Evolutionary conservation across 1,140 invertebrate genomes (phyloP).

Genomic region (Dolichoris vasculosae): DNA sequence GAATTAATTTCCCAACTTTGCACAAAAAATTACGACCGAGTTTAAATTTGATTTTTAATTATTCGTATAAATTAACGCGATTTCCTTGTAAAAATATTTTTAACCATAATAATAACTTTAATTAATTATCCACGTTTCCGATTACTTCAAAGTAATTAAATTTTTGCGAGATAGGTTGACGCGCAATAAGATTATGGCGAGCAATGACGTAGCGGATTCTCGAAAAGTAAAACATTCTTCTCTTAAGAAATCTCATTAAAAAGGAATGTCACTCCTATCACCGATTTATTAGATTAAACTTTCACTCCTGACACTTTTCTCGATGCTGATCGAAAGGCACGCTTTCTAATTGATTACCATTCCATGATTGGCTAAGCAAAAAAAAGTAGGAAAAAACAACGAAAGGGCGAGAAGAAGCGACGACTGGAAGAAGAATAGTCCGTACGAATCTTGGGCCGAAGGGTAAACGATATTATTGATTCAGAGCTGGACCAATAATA

Average conservation of each 20-base stretch:
- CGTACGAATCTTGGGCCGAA: neutral
- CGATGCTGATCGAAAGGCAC: slow-evolving; percentile 10
- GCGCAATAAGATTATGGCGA: slow-evolving; percentile 32
- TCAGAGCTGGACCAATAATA: slow-evolving; percentile 58
- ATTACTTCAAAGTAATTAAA: slow-evolving; percentile 36
- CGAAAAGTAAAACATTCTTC: slow-evolving; percentile 50
- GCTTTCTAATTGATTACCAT: slow-evolving; percentile 45
- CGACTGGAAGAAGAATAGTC: neutral
- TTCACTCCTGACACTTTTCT: slow-evolving; percentile 36
- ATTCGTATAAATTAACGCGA: neutral
- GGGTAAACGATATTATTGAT: slow-evolving; percentile 64
- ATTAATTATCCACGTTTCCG: slow-evolving; percentile 10
- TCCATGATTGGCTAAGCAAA: slow-evolving; percentile 29
- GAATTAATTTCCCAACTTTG: too few relatives aligned
- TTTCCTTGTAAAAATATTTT: neutral
- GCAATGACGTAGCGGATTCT: slow-evolving; percentile 35
- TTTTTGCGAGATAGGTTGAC: slow-evolving; percentile 20
- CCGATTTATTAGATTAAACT: slow-evolving; percentile 52
- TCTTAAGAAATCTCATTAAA: slow-evolving; percentile 51
- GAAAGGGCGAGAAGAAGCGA: neutral
- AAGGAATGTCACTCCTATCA: slow-evolving; percentile 35
- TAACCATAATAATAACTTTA: neutral
- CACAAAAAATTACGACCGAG: neutral
- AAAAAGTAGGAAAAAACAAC: neutral
- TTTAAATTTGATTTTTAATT: neutral